These are phyloP conservation scores for Gobionotothen gibberifrons DNA, from an alignment of 2,797 vertebrate species.

Conservation along the genomic window DNA sequence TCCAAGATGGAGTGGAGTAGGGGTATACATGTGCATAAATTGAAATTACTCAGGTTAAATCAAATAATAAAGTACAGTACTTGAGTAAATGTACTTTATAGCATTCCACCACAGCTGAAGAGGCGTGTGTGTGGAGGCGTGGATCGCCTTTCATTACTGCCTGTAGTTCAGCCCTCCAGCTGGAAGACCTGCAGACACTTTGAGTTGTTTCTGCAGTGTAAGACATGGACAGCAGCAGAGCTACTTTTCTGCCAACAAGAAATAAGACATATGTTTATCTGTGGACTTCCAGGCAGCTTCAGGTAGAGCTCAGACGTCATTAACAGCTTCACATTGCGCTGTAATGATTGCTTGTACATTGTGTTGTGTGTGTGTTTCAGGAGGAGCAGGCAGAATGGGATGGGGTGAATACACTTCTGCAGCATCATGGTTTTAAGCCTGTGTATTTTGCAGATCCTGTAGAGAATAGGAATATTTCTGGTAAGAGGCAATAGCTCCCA, in stretches of 20 bases:
- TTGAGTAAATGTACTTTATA: no score
- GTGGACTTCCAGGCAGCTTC: conserved; percentile 81
- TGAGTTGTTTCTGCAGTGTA: no score
- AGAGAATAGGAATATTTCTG: conserved; percentile 77
- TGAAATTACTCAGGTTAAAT: no score
- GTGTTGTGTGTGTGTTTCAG: conserved; percentile 58
- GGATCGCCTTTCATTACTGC: conserved; percentile 30
- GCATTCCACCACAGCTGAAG: no score
- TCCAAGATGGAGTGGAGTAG: no score
- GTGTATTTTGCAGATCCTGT: conserved; percentile 81
- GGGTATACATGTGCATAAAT: no score
- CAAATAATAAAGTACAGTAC: no score
- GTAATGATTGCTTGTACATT: not conserved
- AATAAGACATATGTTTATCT: conserved; percentile 72
- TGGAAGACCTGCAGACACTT: conserved; percentile 11
- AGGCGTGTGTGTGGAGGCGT: not conserved
- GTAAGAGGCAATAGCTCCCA: conserved; percentile 63
- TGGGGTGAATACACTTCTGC: conserved; percentile 83
- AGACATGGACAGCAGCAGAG: conserved; percentile 7
- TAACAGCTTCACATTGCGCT: accelerated
- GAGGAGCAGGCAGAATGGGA: conserved; percentile 90
- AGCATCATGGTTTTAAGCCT: conserved; percentile 85
- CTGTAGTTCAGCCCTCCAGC: not conserved
- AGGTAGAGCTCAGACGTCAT: conserved; percentile 59
- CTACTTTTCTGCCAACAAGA: conserved; percentile 14